phyloP scores from a whole-genome alignment of 1,140 invertebrate species.

The Scaptomyza montana region DNA sequence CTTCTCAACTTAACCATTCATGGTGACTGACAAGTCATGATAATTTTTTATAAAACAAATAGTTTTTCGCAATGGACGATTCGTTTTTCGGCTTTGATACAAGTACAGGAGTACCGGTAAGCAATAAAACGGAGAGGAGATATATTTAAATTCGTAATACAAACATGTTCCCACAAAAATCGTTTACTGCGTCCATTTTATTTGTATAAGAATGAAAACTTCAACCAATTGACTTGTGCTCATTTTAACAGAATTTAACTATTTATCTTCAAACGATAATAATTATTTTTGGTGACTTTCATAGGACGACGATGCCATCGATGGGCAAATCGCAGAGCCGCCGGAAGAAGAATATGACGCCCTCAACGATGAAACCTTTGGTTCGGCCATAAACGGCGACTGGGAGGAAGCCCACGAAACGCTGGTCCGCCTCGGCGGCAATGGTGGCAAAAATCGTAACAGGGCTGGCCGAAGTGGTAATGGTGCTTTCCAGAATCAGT shows the following conservation, averaged over 20 bases:
- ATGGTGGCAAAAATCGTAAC: constrained; percentile 59
- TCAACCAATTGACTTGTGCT: constrained; percentile 15
- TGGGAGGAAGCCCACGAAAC: constrained; percentile 87
- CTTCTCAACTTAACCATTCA: constrained; percentile 49
- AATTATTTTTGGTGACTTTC: constrained; percentile 16
- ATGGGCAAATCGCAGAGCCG: constrained; percentile 86
- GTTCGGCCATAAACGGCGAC: constrained; percentile 87
- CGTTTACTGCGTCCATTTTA: not conserved
- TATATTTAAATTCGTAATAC: not conserved
- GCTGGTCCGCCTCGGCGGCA: constrained; percentile 75
- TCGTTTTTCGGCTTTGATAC: constrained; percentile 92
- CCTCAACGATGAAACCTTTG: constrained; percentile 95
- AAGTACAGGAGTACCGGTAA: constrained; percentile 86
- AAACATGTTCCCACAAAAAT: not conserved
- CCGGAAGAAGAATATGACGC: constrained; percentile 95
- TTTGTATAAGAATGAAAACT: constrained; percentile 29
- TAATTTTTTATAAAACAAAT: constrained; percentile 76
- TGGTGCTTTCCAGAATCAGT: constrained; percentile 30
- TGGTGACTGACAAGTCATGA: constrained; percentile 78
- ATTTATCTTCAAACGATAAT: constrained; percentile 6
- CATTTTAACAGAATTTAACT: constrained; percentile 1
- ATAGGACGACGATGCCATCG: constrained; percentile 85
- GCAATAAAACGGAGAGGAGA: constrained; percentile 60
- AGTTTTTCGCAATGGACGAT: constrained; percentile 90
- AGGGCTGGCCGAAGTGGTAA: constrained; percentile 35